Base-by-base conservation (phyloP, 2,888 invertebrate species). In the Isoperla grammatica region DNA sequence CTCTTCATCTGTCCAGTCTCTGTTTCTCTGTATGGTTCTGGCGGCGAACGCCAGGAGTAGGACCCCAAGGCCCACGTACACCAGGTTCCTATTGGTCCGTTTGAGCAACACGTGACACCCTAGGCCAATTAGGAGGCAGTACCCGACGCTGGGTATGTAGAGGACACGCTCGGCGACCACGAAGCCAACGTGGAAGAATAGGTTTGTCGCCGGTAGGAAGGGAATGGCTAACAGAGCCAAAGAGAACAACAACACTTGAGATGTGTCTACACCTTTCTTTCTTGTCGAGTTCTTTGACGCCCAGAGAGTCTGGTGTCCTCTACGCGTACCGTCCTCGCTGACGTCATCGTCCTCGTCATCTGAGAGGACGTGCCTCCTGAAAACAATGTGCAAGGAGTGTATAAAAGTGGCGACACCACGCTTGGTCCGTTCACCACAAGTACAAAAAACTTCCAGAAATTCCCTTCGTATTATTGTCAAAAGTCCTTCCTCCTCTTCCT, bases 181-280 rank as follows among this genome's bases (percentile, higher is more conserved):
- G 76, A 98, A 98, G 54, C 98, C 98, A 62, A 98, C 97, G 76
- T 97, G 96, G 79, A 96, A 95, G 76, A 97, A 87, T 69, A 96
- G 78, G 81, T 98, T 98, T 69, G 93, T 89, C 64, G 97, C 96
- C 65, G 96, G 97, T 71, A 97, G 81, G 78, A 96, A 97, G 63
- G 97, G 95, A 68, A 97, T 79, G 67, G 89, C 84, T 72, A 95
- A 82, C 71, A 97, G 85, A 49, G 82, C 78, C 62, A 82, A 66
- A 23, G 78, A 74, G 57, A 79, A 67, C 56, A 88, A 84, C 65
- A 87, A 78, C 67, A 85, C 83, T 75, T 85, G 79, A 62, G 17
- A 8, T 35, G 19, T 6, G 29, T 29, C 29, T 6, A 6, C 4
- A 29, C 8, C 29, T 29, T 8, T 29, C 29, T 29, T 29, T 29